phyloP scores from a whole-genome alignment of 53 echinoderm and acorn worm genomes.

The Crossaster papposus region DNA sequence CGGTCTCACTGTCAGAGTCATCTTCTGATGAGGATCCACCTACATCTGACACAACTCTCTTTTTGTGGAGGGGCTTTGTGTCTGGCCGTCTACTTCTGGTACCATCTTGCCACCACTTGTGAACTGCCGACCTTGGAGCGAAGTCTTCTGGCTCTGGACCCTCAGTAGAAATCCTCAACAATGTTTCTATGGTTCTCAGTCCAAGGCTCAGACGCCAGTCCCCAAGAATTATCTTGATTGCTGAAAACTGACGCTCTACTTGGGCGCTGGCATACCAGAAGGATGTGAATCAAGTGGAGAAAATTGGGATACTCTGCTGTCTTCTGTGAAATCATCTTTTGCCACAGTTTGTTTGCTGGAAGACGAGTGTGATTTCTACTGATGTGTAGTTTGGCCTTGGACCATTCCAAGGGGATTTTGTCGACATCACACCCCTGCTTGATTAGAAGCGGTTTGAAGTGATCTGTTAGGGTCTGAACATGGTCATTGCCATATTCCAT shows the following conservation, averaged over 20 bases:
- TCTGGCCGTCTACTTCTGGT: constrained; percentile 27
- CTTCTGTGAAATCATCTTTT: constrained; percentile 29
- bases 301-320: too few species aligned
- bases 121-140: too few species aligned
- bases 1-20: too few species aligned
- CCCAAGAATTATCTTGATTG: constrained; percentile 31
- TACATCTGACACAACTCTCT: neutral
- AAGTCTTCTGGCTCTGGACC: too few species aligned
- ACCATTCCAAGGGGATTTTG: constrained; percentile 28
- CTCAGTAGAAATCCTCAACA: constrained; percentile 32
- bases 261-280: too few species aligned
- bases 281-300: too few species aligned
- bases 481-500: too few species aligned
- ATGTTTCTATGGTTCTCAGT: constrained; percentile 11
- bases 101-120: constrained; percentile 32
- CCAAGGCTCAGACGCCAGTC: constrained; percentile 36
- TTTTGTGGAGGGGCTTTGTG: constrained; percentile 14
- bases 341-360: constrained; percentile 22
- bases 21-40: neutral
- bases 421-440: constrained; percentile 19
- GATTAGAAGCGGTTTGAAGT: constrained; percentile 9
- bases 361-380: constrained; percentile 28
- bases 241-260: too few species aligned
- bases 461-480: constrained; percentile 14
- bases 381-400: constrained; percentile 15